phyloP scores from a whole-genome alignment of 2,888 invertebrate genomes.

The Stramonita haemastoma region DNA sequence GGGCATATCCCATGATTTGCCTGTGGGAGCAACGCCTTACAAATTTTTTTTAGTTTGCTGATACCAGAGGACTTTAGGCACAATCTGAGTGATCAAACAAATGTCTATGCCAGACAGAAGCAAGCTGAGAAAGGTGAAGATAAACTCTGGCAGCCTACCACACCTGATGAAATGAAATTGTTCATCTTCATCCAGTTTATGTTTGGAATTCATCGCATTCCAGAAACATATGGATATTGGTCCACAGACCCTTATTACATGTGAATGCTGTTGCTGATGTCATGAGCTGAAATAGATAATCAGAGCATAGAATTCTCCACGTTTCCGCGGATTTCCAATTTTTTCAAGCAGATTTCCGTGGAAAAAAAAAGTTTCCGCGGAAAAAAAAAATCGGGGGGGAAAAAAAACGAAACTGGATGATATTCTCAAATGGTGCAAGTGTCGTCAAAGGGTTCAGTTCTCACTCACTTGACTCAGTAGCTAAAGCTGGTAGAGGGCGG shows the following conservation, averaged over 20 bases:
- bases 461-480: no score
- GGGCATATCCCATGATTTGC: not conserved
- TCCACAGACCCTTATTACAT: not conserved
- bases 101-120: not conserved
- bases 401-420: no score
- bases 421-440: no score
- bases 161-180: not conserved
- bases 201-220: constrained; percentile 20
- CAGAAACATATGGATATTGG: not conserved
- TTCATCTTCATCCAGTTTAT: constrained; percentile 33
- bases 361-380: no score
- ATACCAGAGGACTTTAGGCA: not conserved
- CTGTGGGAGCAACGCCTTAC: not conserved
- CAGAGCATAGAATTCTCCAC: no score
- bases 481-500: no score
- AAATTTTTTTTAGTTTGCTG: not conserved
- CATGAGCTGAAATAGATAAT: constrained; percentile 1
- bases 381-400: no score
- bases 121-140: not conserved
- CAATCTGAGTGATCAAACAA: not conserved
- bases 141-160: not conserved
- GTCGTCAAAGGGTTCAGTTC: no score
- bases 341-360: no score
- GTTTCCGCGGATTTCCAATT: no score
- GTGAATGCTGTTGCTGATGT: not conserved